These are phyloP conservation scores for Disparrhopalites patrizii DNA, from an alignment of 2,888 invertebrate genomes.

Conservation along the genomic window DNA sequence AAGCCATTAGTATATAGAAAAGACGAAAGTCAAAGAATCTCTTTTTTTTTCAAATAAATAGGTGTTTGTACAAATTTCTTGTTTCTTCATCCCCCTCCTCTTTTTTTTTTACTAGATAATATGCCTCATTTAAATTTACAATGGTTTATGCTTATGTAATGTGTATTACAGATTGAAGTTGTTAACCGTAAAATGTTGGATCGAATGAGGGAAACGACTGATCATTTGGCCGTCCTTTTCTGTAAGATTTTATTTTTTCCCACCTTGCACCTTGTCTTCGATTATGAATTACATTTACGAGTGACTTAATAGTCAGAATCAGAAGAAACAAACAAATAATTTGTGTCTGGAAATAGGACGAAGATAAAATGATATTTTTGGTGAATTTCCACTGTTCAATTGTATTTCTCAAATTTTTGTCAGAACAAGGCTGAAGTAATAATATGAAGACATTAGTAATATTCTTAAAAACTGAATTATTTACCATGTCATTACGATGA, in stretches of 20 bases:
- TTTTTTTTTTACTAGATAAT: neutral
- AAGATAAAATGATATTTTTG: no score
- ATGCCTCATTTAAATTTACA: neutral
- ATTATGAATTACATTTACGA: no score
- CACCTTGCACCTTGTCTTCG: no score
- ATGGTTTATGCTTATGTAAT: neutral
- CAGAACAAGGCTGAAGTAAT: no score
- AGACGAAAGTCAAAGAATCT: neutral
- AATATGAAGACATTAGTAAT: no score
- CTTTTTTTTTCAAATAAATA: neutral
- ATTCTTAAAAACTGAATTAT: no score
- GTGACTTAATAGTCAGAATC: no score
- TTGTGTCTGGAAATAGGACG: no score
- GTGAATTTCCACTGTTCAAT: no score
- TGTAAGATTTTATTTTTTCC: conserved; percentile 77
- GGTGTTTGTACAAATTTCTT: neutral
- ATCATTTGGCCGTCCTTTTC: conserved; percentile 87
- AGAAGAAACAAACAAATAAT: no score
- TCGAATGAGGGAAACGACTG: conserved; percentile 80
- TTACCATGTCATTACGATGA: no score
- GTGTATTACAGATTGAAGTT: conserved; percentile 64
- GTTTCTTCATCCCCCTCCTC: neutral
- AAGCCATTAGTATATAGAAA: neutral
- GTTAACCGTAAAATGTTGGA: conserved; percentile 91
- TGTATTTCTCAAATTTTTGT: no score